Base-by-base conservation (phyloP, 2,113 vertebrate species). In the Zootoca vivipara region DNA sequence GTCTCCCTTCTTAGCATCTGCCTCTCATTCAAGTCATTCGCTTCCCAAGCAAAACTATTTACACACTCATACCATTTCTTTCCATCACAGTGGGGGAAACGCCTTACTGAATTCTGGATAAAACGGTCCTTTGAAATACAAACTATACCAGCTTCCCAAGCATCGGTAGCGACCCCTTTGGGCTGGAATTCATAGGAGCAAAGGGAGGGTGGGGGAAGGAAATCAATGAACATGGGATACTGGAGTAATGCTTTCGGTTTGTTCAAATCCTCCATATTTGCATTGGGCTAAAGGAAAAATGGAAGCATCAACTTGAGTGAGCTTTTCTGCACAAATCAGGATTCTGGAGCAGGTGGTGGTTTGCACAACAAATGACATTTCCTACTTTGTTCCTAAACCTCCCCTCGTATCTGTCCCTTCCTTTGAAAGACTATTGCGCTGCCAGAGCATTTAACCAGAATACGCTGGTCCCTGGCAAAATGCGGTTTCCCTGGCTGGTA, bases 51-150 rank as follows among this genome's bases (percentile, higher is more conserved):
- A 42, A 35, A 67, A 69, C 72, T 83, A 88, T 83, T 67, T 88
- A 88, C 87, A 78, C 87, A 56, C 16, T 30, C 80, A 46, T 75
- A 42, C 56, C 77, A 64, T 35, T 78, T 69, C 72, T 67, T n/a
- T 56, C 5, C 30, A 16, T 26, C 52, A 69, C 3, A 2, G 20
- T 28, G 12, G n/a, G 22, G 22, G 5, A 40, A 82, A 64, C 38
- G 4, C 26, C 80, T 33, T 65, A 58, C 33, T 35, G 30, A 78
- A 78, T 52, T 65, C 62, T 24, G 62, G 62, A 13, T 75, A 40
- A 80, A 77, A 69, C 15, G 12, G 16, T 22, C 10, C 28, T 82
- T 69, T 8, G 28, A 81, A n/a, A 42, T 46, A 77, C 20, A 20
- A 22, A 12, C 18, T 30, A 28, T 35, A 64, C 83, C 74, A 42